Evolutionary conservation across 2,797 vertebrate genomes (phyloP), one percentile per base, ranked within the genome.

Genomic region (Phoebastria nigripes): DNA sequence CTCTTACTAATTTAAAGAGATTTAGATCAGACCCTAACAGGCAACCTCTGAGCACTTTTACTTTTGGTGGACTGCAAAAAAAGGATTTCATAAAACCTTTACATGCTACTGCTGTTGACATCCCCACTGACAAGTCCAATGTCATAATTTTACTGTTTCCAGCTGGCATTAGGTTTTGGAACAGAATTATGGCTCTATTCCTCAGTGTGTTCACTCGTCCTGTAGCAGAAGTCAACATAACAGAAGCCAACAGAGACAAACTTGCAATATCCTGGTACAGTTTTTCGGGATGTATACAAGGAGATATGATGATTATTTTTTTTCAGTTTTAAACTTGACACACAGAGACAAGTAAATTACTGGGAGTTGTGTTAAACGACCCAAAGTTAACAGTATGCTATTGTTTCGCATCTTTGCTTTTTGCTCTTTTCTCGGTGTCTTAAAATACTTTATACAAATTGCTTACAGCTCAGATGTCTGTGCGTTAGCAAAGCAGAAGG

Each of bases 181-280:
- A 91, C 95, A 95, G 91, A 97, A 94, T 96, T 96, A 97, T 96
- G 94, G 96, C 94, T 96, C 95, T 90, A 93, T 94, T 97, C 96
- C 94, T 96, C 89, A 91, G 55, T 92, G 82, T 95, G 96, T 95
- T 96, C 90, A 91, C 94, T 96, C 33, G 29, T 96, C 91, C 92
- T 97, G 70, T 88, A 93, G 87, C 82, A 95, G 93, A 93, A 97
- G 91, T 96, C 95, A 96, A 94, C 93, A 91, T 93, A 96, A 94
- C 94, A 96, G 93, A 97, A 97, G 89, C 89, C 70, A 93, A 88
- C 76, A 93, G 84, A 93, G 93, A 89, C 76, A 92, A 95, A 96
- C 87, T 78, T 92, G 89, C 92, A 94, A 84, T 47, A 72, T 56
- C 87, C 76, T 92, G 39, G 21, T 96, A 69, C 35, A 41, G 46